Conservation (phyloP, 2,113 vertebrate genomes). For the Dicentrarchus labrax region DNA sequence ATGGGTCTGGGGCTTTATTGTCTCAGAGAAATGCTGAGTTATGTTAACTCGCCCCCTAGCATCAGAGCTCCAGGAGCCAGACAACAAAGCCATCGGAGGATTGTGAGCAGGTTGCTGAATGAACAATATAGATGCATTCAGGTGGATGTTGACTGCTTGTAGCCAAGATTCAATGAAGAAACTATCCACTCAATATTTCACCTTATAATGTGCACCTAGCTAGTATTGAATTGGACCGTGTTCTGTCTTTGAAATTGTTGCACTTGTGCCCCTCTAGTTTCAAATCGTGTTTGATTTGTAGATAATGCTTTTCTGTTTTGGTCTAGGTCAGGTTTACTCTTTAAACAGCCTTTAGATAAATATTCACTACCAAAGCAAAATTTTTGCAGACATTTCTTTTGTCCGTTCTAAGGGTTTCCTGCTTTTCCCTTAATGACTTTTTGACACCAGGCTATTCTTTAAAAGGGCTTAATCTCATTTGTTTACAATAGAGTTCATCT, state of each 20-base stretch:
- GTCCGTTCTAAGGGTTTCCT: neutral
- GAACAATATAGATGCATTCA: constrained; percentile 41
- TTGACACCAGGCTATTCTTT: neutral
- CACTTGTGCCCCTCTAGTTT: neutral
- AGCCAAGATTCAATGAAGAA: constrained; percentile 36
- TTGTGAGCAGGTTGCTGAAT: constrained; percentile 49
- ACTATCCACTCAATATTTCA: constrained; percentile 37
- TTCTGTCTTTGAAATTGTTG: constrained; percentile 21
- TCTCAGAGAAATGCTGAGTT: constrained; percentile 49
- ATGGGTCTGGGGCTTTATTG: constrained; percentile 46
- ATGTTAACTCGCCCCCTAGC: constrained; percentile 38
- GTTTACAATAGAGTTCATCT: constrained; percentile 3
- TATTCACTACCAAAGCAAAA: neutral
- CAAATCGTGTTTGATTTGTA: neutral
- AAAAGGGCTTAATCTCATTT: neutral
- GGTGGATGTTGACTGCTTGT: constrained; percentile 50
- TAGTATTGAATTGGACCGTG: neutral
- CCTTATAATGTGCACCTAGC: constrained; percentile 13
- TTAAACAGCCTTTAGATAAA: neutral
- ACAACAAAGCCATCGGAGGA: constrained; percentile 42
- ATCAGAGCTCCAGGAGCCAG: constrained; percentile 38
- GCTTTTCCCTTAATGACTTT: neutral
- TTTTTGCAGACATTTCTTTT: neutral
- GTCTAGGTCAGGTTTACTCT: neutral
- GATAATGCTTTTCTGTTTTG: neutral